These are phyloP conservation scores for Teleopsis dalmanni DNA, from an alignment of 1,140 invertebrate genomes.

Conservation along the genomic window DNA sequence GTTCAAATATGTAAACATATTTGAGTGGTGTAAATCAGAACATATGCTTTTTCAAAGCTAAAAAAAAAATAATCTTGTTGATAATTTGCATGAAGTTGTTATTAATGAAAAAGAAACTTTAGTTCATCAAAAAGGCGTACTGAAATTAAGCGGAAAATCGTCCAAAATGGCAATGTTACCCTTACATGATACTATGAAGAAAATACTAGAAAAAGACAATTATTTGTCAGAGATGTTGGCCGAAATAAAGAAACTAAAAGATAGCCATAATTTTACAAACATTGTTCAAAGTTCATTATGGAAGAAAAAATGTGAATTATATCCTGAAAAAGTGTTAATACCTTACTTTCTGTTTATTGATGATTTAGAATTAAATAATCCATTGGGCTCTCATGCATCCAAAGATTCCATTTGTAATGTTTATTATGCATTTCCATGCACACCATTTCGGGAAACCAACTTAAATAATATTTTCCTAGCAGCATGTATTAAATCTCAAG, in stretches of 20 bases:
- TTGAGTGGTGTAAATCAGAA: too few species aligned
- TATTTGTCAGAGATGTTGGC: too few species aligned
- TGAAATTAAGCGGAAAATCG: too few species aligned
- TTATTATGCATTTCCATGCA: constrained; percentile 1
- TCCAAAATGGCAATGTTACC: too few species aligned
- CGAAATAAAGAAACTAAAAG: background rate
- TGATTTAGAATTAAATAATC: background rate
- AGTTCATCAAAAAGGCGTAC: too few species aligned
- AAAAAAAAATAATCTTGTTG: too few species aligned
- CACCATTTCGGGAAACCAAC: background rate
- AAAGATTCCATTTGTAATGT: background rate
- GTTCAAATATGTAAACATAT: too few species aligned
- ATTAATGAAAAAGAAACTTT: too few species aligned
- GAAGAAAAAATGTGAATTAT: background rate
- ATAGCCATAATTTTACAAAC: background rate
- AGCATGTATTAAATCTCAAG: background rate
- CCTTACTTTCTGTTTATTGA: background rate
- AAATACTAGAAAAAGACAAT: too few species aligned
- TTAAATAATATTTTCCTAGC: background rate
- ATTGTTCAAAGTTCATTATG: background rate
- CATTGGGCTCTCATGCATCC: background rate
- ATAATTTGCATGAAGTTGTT: too few species aligned
- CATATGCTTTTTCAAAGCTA: too few species aligned
- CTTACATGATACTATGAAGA: too few species aligned
- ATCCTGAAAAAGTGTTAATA: background rate